A percentile compares a stretch with the other conserved stretches of the same genome.
phyloP scores from a whole-genome alignment of 2,797 vertebrate genomes.

The Sylvia borin region DNA sequence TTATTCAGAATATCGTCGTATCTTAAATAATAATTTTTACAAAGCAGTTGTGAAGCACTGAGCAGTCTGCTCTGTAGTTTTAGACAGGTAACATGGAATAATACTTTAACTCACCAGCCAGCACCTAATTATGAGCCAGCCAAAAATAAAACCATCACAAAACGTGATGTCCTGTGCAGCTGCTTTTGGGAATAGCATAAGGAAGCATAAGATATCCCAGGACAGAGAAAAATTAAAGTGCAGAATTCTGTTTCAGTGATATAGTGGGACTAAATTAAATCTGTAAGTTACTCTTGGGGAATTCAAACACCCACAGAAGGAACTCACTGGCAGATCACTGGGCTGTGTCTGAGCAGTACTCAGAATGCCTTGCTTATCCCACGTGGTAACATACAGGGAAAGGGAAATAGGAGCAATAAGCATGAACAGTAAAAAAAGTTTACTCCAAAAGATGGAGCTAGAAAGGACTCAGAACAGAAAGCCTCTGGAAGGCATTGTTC shows the following conservation, averaged over 20 bases:
- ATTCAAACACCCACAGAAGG: neutral
- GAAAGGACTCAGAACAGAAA: neutral
- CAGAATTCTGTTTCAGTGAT: neutral
- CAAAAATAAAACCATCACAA: neutral
- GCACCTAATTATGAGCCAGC: neutral
- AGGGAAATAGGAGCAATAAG: neutral
- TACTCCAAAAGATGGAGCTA: neutral
- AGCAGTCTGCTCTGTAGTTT: neutral
- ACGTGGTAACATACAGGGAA: neutral
- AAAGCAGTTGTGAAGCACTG: neutral
- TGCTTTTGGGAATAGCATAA: neutral
- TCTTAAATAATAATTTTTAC: neutral
- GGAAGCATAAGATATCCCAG: neutral
- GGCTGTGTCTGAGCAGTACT: neutral
- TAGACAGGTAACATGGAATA: neutral
- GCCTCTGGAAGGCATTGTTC: neutral
- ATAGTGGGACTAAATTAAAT: conserved; percentile 3
- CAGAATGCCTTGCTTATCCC: neutral
- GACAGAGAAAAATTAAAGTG: neutral
- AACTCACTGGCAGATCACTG: neutral
- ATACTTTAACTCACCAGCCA: neutral
- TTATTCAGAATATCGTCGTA: neutral
- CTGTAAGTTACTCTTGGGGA: neutral
- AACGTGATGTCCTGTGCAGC: neutral
- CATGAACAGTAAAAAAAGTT: neutral